A percentile compares a stretch with the other conserved stretches of the same genome.
Conservation (phyloP, 2,113 vertebrate species). For the Solea solea region DNA sequence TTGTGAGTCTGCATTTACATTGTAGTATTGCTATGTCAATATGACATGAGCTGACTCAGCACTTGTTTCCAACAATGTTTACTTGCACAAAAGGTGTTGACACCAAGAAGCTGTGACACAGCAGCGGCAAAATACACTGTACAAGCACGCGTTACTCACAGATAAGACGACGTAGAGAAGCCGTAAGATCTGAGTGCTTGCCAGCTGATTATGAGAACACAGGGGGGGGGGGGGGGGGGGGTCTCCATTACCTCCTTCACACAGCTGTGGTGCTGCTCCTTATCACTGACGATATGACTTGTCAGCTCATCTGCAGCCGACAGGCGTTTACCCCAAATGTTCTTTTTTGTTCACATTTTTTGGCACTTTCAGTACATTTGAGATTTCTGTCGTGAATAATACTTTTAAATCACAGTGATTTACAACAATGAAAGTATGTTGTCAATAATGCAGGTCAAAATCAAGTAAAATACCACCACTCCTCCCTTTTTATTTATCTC, state of each 20-base stretch:
- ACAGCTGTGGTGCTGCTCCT: conserved; percentile 46
- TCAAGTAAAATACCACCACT: no score
- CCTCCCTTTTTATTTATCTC: no score
- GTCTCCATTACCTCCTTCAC: conserved; percentile 18
- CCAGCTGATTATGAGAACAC: conserved; percentile 49
- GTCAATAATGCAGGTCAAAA: background rate
- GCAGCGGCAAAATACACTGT: conserved; percentile 19
- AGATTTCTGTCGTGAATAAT: background rate
- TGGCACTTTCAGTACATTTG: background rate
- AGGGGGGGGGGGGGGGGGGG: no score
- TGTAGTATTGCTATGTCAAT: background rate
- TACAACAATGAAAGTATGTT: background rate
- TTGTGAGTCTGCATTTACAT: conserved; percentile 21
- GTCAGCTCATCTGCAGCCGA: conserved; percentile 35
- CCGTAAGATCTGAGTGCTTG: conserved; percentile 36
- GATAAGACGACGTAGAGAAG: conserved; percentile 63
- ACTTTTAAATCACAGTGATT: background rate
- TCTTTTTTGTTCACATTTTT: conserved; percentile 16
- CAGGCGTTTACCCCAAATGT: conserved; percentile 17
- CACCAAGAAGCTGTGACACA: conserved; percentile 40
- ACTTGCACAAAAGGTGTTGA: conserved; percentile 45
- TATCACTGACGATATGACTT: conserved; percentile 62
- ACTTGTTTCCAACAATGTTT: conserved; percentile 9
- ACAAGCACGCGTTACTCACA: conserved; percentile 59
- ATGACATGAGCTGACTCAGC: background rate